phyloP scores from a whole-genome alignment of 2,888 invertebrate genomes.

The Xestia xanthographa region DNA sequence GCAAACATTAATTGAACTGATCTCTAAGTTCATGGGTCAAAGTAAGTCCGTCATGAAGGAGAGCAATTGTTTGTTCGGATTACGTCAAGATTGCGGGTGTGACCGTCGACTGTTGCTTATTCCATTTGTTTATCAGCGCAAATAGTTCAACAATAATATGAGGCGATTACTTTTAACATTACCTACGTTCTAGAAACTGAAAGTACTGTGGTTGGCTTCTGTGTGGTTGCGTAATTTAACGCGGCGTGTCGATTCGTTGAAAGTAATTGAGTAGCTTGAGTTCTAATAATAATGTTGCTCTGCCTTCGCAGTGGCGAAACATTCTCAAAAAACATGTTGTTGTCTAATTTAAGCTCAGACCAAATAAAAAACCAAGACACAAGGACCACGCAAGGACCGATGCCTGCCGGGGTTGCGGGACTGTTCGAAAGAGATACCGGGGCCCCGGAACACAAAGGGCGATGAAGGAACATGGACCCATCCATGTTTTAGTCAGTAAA shows the following conservation, averaged over 20 bases:
- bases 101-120: slow-evolving; percentile 35
- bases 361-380: no score
- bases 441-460: no score
- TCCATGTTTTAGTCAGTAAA: no score
- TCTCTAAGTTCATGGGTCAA: slow-evolving; percentile 61
- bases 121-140: slow-evolving; percentile 43
- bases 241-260: not conserved
- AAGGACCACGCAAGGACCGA: no score
- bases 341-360: no score
- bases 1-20: slow-evolving; percentile 44
- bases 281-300: not conserved
- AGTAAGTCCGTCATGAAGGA: slow-evolving; percentile 39
- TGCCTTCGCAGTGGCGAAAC: slow-evolving; percentile 1
- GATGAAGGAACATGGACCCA: no score
- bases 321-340: no score
- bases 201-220: slow-evolving; percentile 7
- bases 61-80: slow-evolving; percentile 64
- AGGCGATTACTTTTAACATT: slow-evolving; percentile 12
- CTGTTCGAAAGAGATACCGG: no score
- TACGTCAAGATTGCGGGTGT: slow-evolving; percentile 66
- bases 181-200: slow-evolving; percentile 36
- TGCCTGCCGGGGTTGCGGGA: no score
- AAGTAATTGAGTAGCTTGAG: not conserved
- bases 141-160: slow-evolving; percentile 33
- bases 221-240: slow-evolving; percentile 23